Conservation (phyloP, 2,797 vertebrate genomes). For the Lateolabrax maculatus region DNA sequence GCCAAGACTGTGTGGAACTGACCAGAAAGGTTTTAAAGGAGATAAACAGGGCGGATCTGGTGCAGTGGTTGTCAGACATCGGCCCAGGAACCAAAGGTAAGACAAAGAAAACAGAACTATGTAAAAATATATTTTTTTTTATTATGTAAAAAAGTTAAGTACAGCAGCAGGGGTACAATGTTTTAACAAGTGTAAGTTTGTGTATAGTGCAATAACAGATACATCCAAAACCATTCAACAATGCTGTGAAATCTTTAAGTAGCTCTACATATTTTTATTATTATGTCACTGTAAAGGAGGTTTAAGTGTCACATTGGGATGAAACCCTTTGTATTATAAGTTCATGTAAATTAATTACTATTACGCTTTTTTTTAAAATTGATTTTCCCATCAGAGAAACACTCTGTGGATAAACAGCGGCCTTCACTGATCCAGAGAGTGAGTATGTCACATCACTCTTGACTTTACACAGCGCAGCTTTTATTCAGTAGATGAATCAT, state of each 20-base stretch:
- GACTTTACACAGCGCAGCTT: no score
- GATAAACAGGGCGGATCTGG: constrained; percentile 23
- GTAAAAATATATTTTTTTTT: no score
- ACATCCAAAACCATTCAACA: no score
- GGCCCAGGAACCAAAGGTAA: background rate
- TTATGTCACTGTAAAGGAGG: no score
- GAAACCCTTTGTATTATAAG: background rate
- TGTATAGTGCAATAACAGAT: no score
- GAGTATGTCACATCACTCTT: constrained; percentile 9
- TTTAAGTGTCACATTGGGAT: background rate
- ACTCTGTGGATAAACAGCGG: background rate
- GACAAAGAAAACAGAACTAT: background rate
- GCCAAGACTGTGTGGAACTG: constrained; percentile 11
- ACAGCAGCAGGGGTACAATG: no score
- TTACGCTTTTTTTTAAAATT: background rate
- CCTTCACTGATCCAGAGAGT: constrained; percentile 5
- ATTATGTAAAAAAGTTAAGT: no score
- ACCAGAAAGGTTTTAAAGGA: background rate
- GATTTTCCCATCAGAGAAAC: constrained; percentile 10
- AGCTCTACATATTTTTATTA: no score
- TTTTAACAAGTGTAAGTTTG: no score
- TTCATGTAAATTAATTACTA: background rate
- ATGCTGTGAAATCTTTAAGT: no score
- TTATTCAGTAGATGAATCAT: no score
- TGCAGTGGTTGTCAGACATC: background rate